Evolutionary conservation across 2,797 vertebrate genomes (phyloP).

Genomic region (Smutsia gigantea): DNA sequence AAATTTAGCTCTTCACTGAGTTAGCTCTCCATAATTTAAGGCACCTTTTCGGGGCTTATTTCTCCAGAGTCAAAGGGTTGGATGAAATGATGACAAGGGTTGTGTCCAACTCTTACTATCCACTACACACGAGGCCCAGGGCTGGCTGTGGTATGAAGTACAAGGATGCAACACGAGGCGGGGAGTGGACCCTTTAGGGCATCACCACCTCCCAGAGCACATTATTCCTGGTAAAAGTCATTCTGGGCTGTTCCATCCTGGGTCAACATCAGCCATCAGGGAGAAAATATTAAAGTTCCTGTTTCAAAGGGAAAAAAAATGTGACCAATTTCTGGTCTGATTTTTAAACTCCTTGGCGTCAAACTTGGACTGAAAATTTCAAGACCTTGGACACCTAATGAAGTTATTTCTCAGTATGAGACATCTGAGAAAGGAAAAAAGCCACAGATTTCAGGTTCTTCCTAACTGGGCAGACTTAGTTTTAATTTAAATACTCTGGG

Average conservation of each 20-base stretch:
- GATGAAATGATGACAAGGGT: not conserved
- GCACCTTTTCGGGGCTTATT: not conserved
- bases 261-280: not conserved
- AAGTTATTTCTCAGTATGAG: not conserved
- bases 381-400: conserved; percentile 19
- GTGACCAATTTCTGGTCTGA: not conserved
- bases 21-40: not conserved
- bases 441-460: not conserved
- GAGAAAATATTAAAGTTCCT: not conserved
- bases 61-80: not conserved
- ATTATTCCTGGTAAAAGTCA: not conserved
- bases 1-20: not conserved
- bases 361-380: conserved; percentile 40
- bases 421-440: not conserved
- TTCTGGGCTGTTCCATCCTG: not conserved
- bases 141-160: not conserved
- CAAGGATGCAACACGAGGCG: not conserved
- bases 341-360: not conserved
- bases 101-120: not conserved
- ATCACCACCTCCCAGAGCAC: not conserved
- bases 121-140: not conserved
- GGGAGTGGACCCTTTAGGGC: not conserved
- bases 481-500: conserved; percentile 14
- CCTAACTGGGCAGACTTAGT: not conserved
- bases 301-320: not conserved